Percentiles rank a stretch among this genome's conserved stretches.
phyloP scores from a whole-genome alignment of 2,113 vertebrate genomes.

The Irena cyanogastra region DNA sequence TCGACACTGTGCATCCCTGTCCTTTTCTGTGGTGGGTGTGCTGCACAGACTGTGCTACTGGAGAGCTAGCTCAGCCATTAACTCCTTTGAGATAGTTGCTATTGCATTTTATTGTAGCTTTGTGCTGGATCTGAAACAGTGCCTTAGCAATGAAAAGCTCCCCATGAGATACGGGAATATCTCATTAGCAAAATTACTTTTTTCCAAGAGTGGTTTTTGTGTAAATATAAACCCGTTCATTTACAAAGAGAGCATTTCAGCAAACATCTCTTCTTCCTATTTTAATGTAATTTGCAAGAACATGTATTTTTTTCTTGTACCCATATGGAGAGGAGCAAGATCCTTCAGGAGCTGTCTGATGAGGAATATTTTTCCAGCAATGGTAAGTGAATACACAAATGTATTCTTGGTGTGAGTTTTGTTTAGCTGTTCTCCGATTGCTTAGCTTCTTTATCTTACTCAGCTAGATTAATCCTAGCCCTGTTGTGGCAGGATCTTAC shows the following conservation, averaged over 20 bases:
- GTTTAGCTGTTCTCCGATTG: not conserved
- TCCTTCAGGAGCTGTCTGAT: not conserved
- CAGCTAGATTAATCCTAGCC: not conserved
- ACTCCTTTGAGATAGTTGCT: not conserved
- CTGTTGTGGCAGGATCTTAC: not conserved
- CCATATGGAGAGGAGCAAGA: not conserved
- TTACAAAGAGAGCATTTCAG: conserved; percentile 11
- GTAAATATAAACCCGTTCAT: conserved; percentile 50
- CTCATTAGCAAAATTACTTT: conserved; percentile 63
- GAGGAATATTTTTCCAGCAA: not conserved
- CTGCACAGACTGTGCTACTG: not conserved
- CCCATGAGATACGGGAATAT: conserved; percentile 22
- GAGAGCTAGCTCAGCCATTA: not conserved
- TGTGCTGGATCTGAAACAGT: conserved; percentile 17
- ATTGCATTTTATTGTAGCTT: not conserved
- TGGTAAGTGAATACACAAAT: not conserved
- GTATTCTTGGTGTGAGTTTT: not conserved
- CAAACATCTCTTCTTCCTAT: not conserved
- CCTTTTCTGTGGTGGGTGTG: not conserved
- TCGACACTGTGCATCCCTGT: not conserved
- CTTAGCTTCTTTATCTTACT: not conserved
- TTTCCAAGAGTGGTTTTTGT: conserved; percentile 48
- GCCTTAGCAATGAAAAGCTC: conserved; percentile 35
- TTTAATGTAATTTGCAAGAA: conserved; percentile 19
- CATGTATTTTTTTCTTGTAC: not conserved